These are phyloP conservation scores for Achatina immaculata DNA, from an alignment of 1,140 invertebrate species.

Conservation along the genomic window DNA sequence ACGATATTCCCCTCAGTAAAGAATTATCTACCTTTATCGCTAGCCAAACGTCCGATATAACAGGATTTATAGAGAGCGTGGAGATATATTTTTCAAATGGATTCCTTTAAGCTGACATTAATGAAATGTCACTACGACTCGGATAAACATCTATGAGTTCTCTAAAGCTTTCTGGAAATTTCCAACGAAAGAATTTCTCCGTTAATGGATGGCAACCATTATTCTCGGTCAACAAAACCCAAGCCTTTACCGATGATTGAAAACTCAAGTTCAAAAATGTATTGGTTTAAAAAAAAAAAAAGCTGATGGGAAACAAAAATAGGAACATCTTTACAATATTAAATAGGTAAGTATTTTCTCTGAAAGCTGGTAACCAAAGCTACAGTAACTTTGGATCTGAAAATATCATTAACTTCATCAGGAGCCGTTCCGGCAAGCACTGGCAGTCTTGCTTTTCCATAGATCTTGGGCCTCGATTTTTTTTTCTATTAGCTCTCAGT, in stretches of 20 bases:
- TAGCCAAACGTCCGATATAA: background rate
- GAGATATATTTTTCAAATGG: background rate
- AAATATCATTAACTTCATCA: too few species aligned
- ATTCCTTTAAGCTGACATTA: background rate
- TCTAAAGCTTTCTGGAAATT: background rate
- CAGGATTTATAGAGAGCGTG: background rate
- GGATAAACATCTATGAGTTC: background rate
- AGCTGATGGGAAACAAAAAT: too few species aligned
- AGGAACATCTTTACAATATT: too few species aligned
- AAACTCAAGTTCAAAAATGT: too few species aligned
- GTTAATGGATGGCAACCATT: slow-evolving; percentile 7
- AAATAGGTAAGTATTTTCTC: too few species aligned
- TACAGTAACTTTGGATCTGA: too few species aligned
- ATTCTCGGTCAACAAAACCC: background rate
- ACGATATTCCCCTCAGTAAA: background rate
- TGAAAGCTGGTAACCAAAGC: too few species aligned
- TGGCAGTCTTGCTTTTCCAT: too few species aligned
- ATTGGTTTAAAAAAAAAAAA: too few species aligned
- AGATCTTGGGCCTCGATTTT: too few species aligned
- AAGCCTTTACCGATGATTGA: background rate
- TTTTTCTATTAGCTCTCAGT: too few species aligned
- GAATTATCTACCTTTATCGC: background rate
- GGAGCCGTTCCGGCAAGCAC: too few species aligned
- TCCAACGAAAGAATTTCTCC: background rate
- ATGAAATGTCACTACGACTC: slow-evolving; percentile 3